These are phyloP conservation scores for Otus sunia DNA, from an alignment of 2,113 vertebrate genomes.

Conservation along the genomic window DNA sequence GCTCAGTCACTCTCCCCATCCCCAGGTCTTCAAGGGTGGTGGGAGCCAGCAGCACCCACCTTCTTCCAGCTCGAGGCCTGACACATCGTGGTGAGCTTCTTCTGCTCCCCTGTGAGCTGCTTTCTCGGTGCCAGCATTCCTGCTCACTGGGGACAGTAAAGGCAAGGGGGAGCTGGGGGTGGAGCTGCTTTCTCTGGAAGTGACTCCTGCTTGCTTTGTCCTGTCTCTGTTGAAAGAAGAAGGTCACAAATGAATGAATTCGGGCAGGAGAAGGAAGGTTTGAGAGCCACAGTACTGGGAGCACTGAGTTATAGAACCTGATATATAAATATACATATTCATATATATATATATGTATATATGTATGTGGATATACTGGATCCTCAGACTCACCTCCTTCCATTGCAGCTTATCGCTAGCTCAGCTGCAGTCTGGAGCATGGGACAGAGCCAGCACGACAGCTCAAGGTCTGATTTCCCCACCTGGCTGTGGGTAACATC, in stretches of 20 bases:
- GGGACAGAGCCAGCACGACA: not conserved
- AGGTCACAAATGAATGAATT: not conserved
- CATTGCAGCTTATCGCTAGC: not conserved
- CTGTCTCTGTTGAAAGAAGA: constrained; percentile 44
- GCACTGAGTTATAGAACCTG: not conserved
- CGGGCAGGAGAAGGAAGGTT: not conserved
- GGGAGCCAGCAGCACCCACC: not conserved
- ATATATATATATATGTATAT: not conserved
- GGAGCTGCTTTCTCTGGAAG: constrained; percentile 42
- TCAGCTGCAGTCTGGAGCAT: not conserved
- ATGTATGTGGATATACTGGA: not conserved
- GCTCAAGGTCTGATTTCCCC: constrained; percentile 13
- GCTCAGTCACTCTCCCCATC: not conserved
- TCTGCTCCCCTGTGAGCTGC: not conserved
- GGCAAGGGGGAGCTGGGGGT: constrained; percentile 37
- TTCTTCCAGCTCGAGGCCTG: not conserved
- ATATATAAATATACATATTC: not conserved
- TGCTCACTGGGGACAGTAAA: constrained; percentile 9
- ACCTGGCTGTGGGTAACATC: not conserved
- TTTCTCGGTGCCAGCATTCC: constrained; percentile 25
- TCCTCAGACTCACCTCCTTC: not conserved
- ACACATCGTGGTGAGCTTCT: not conserved
- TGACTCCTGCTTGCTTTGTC: not conserved
- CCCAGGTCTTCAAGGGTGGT: not conserved
- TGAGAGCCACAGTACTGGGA: not conserved